A percentile compares a stretch with the other conserved stretches of the same genome.
Evolutionary conservation across 2,797 vertebrate genomes (phyloP).

Genomic region (Polyboroides typus): DNA sequence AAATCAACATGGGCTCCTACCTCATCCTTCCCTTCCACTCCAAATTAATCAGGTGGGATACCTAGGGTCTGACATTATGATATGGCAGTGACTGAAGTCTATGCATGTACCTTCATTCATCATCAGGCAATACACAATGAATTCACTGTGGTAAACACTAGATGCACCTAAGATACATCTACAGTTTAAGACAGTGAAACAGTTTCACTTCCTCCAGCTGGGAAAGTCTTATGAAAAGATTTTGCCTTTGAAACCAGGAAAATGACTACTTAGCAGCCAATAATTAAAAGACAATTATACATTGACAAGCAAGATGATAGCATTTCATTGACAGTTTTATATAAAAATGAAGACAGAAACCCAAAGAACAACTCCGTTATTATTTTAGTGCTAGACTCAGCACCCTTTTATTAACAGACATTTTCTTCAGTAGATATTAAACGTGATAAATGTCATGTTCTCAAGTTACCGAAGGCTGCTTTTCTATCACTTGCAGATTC

Average conservation of each 20-base stretch:
- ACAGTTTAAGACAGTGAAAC: background rate
- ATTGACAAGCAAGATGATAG: background rate
- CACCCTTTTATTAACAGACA: background rate
- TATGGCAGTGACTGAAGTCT: background rate
- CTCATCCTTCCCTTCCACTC: background rate
- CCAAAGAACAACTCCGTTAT: background rate
- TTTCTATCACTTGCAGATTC: background rate
- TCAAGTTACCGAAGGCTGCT: background rate
- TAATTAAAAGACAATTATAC: slow-evolving; percentile 23
- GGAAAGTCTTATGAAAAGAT: background rate
- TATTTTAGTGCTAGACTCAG: background rate
- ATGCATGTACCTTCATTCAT: background rate
- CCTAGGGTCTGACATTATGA: background rate
- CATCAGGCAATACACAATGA: background rate
- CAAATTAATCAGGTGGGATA: background rate
- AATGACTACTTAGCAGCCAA: background rate
- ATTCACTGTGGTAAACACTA: background rate
- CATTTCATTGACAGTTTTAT: background rate
- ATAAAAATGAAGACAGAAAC: background rate
- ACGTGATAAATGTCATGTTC: background rate
- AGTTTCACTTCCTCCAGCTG: background rate
- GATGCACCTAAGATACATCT: background rate
- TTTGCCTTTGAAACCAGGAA: background rate
- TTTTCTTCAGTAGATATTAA: background rate
- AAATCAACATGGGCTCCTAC: background rate